These are phyloP conservation scores for Bos indicus DNA, from an alignment of 2,113 vertebrate genomes.

Conservation along the genomic window DNA sequence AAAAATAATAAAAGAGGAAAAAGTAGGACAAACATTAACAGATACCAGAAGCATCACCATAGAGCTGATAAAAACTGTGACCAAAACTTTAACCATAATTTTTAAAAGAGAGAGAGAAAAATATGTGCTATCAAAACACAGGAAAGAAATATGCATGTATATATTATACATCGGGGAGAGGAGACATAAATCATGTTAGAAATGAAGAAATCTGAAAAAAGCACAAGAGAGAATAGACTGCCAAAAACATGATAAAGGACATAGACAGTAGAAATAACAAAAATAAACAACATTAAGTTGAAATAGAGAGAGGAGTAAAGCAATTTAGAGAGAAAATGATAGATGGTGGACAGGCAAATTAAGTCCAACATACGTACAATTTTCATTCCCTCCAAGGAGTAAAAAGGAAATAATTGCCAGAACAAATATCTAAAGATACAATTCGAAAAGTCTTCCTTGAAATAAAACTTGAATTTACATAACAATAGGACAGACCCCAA, in stretches of 20 bases:
- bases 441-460: not conserved
- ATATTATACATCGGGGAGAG: not conserved
- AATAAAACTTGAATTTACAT: constrained; percentile 39
- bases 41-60: not conserved
- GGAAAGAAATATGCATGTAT: not conserved
- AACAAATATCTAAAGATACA: constrained; percentile 22
- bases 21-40: not conserved
- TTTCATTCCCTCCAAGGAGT: not conserved
- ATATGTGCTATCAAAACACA: not conserved
- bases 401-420: not conserved
- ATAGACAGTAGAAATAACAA: not conserved
- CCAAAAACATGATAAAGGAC: not conserved
- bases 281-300: constrained; percentile 40
- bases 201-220: constrained; percentile 12
- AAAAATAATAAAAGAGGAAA: not conserved
- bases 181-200: not conserved
- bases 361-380: not conserved
- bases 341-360: not conserved
- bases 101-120: not conserved
- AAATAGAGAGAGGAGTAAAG: constrained; percentile 38
- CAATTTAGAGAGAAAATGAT: constrained; percentile 48
- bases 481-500: not conserved
- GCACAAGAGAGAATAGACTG: not conserved
- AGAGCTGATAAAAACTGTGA: not conserved
- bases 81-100: not conserved